Evolutionary conservation across 2,888 invertebrate genomes (phyloP), one percentile per base, ranked within the genome.

Genomic region (Lithophane semibrunnea): DNA sequence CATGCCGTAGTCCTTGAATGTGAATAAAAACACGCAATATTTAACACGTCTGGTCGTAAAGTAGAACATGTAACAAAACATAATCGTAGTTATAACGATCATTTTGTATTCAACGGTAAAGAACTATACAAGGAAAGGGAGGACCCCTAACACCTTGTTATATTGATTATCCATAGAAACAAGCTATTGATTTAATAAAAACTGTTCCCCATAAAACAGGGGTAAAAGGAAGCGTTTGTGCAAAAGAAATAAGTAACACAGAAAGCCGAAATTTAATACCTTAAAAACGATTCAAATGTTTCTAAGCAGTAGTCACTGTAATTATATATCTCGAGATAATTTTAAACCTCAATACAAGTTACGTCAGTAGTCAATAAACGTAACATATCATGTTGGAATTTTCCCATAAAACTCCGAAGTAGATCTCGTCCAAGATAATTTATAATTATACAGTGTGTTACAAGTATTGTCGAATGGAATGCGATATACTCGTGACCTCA

Each of bases 401-500:
- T 91, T 77, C 66, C 91, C 88, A 90, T 90, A 86, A 90, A 85
- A 89, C 79, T 75, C 52, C 77, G 73, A 84, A 89, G 89, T 84
- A 84, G 89, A 88, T 89, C 81, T 79, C 75, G 78, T 84, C 80
- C 77, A 69, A 80, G 87, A 88, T 89, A 85, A 88, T 79, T 82
- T 82, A 89, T 88, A 88, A 88, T 86, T 86, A 88, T 83, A 86
- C 75, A 77, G 77, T 64, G 69, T 84, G 83, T 80, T 87, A 86
- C 85, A 88, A 87, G 86, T 83, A 88, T 88, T 86, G 84, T 84
- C 77, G 85, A 82, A 79, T 80, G 92, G 91, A 89, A 92, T 91
- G 90, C 89, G 86, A 90, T 88, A 85, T 88, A 88, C 84, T 77
- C 79, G 79, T 88, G 90, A 92, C 90, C 92, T 80, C 85, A 63